Evolutionary conservation across 2,113 vertebrate species (phyloP), one percentile per base, ranked within the genome.

Genomic region (Pyrgilauda ruficollis): DNA sequence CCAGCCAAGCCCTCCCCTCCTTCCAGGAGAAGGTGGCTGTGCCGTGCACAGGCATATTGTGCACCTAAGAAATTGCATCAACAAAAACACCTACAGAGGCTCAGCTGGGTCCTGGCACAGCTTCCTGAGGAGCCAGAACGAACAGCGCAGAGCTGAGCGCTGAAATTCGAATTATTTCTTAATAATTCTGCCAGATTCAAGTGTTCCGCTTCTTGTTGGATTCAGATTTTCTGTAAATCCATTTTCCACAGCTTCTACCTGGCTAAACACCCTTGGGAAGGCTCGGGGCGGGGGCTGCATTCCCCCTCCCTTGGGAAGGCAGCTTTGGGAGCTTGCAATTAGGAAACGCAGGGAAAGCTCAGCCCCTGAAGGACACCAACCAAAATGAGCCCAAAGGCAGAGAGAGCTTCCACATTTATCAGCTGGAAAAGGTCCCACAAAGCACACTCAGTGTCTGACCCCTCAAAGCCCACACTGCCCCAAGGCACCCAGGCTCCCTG

Each of bases 81-180:
- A 96, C 92, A 95, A 95, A 95, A 72, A 96, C 91, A 92, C 85
- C 94, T 84, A 86, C 96, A 84, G 81, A 95, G 90, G 55, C 70
- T 64, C 67, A 63, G 59, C 63, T 72, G 79, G 39, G 61, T 72
- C 62, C 90, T 11, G 59, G 63, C 67, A 7, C 66, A 77, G 94
- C 83, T 90, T 89, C 93, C 62, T 1, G 0, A 30, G 50, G 92
- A 59, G 27, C 30, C 56, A 15, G 66, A 35, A 68, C 58, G 15
- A 85, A 73, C 93, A n/a, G 49, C 1, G 2, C 87, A 1, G 5
- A 13, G 52, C 55, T 35, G 59, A 74, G 73, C 10, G 30, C 10
- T 67, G 37, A 33, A 58, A 95, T 68, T 33, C 69, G 81, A 92
- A 83, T 49, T 11, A 76, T 33, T 21, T 13, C 53, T 31, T 8